phyloP scores from a whole-genome alignment of 1,140 invertebrate species.

The Anoplophora glabripennis region DNA sequence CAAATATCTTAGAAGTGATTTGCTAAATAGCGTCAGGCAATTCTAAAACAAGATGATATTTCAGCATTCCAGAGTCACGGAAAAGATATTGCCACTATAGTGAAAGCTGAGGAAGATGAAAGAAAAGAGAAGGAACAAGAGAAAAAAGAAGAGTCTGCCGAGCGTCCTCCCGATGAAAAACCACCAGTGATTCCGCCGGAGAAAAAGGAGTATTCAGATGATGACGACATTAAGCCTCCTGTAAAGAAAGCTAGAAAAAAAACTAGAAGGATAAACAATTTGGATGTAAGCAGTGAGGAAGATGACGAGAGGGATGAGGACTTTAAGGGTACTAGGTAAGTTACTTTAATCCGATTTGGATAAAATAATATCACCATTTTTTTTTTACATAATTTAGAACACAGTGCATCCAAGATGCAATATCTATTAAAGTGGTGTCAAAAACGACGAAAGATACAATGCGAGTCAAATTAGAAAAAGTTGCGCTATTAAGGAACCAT shows the following conservation, averaged over 20 bases:
- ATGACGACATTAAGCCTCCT: slow-evolving; percentile 48
- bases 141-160: slow-evolving; percentile 44
- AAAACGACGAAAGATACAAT: no score
- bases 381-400: no score
- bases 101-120: slow-evolving; percentile 76
- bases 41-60: no score
- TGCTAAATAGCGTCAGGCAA: no score
- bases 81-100: slow-evolving; percentile 86
- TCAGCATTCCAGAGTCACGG: slow-evolving; percentile 60
- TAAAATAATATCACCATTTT: neutral
- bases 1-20: no score
- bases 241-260: slow-evolving; percentile 57
- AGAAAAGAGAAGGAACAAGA: slow-evolving; percentile 48
- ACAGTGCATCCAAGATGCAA: no score
- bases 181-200: slow-evolving; percentile 10
- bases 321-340: slow-evolving; percentile 68
- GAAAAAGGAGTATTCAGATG: slow-evolving; percentile 22
- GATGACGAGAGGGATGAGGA: slow-evolving; percentile 80
- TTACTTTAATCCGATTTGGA: neutral
- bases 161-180: slow-evolving; percentile 5
- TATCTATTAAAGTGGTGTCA: no score
- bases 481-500: no score
- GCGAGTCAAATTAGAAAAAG: no score
- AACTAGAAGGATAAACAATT: slow-evolving; percentile 71
- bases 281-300: slow-evolving; percentile 78